Percentiles rank a stretch among this genome's conserved stretches.
Conservation (phyloP, 2,797 vertebrate genomes). For the Eremophila alpestris region DNA sequence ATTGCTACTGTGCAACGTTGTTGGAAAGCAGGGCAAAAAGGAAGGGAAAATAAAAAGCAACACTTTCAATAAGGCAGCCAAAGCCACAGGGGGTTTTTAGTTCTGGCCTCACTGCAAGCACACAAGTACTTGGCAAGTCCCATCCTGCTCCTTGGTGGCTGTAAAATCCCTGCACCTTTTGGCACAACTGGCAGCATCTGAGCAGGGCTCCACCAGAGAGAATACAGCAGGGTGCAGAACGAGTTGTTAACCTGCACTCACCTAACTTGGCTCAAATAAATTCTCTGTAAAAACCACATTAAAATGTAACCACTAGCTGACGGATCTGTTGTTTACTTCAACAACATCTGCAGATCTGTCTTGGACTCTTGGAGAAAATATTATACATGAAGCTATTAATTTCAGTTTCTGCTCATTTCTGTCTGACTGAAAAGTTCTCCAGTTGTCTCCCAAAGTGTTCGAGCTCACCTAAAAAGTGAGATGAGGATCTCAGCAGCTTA, state of each 20-base stretch:
- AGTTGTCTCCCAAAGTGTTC: neutral
- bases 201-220: neutral
- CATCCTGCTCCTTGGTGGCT: slow-evolving; percentile 39
- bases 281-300: neutral
- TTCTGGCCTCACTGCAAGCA: slow-evolving; percentile 18
- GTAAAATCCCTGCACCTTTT: slow-evolving; percentile 42
- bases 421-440: neutral
- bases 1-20: neutral
- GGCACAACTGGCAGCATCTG: neutral
- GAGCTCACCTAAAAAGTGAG: neutral
- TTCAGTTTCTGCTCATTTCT: neutral
- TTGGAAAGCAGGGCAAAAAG: slow-evolving; percentile 16
- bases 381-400: neutral
- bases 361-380: neutral
- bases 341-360: neutral
- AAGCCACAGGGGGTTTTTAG: neutral
- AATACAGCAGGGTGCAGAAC: neutral
- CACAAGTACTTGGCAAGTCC: slow-evolving; percentile 53
- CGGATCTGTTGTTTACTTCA: neutral
- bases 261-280: neutral
- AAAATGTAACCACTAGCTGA: neutral
- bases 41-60: slow-evolving; percentile 32
- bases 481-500: neutral
- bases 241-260: neutral
- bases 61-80: slow-evolving; percentile 18